Base-by-base conservation (phyloP, 2,888 invertebrate species). In the Drosophila falleni region DNA sequence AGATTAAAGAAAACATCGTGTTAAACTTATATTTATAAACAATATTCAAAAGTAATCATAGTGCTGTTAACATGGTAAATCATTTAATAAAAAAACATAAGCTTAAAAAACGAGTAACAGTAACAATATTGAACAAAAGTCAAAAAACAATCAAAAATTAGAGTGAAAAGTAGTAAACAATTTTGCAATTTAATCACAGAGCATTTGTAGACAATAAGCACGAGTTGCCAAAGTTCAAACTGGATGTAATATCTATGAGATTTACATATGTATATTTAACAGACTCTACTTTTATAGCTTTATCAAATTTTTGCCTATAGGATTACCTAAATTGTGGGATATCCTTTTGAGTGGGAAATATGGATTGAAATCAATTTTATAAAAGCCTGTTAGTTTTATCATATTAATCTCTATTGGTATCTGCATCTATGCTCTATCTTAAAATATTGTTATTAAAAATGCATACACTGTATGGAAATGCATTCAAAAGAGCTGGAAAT, bases 1-100 rank as follows among this genome's bases (percentile, higher is more conserved):
- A 56, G 0, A 15, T 33, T 50, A 55, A 54, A 15, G 19, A 39
- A 5, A 56, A 26, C 31, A 68, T 49, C 29, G 5, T 23, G 23
- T 35, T 46, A 47, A 47, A 41, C 51, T 51, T 56, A 19, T 37
- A 56, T 19, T 11, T 11, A 15, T 53, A 15, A 33, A 56, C 16
- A 16, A 53, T 29, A 15, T 16, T 19, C 10, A 33, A 56, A 13
- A 16, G 39, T 29, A 15, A 11, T 19, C 10, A 33, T 33, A 37
- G 35, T 74, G 61, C 51, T 59, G 50, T 54, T 46, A 73, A 51
- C 50, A 69, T 42, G 35, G 26, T 37, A 63, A 54, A 54, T 37
- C 3, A 47, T 26, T 19, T 19, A 11, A 41, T 9, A 19, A 42
- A 11, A 5, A 11, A 53, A 53, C 54, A 54, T 54, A 54, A 54